phyloP scores from a whole-genome alignment of 2,888 invertebrate genomes.

The Machimus atricapillus region DNA sequence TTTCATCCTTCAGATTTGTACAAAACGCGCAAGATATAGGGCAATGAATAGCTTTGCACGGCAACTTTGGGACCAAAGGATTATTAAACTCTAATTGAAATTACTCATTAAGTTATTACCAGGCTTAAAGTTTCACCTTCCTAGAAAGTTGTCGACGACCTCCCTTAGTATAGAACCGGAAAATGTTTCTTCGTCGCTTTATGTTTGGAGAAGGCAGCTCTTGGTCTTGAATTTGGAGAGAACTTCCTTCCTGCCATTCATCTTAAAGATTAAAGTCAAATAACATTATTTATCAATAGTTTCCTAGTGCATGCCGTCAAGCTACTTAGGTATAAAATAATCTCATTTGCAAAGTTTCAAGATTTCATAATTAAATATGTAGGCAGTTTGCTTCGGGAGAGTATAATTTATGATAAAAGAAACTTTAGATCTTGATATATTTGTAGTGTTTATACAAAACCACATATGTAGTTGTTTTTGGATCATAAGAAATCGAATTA shows the following conservation, averaged over 20 bases:
- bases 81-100: constrained; percentile 31
- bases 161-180: neutral
- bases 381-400: neutral
- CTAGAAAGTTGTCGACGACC: constrained; percentile 2
- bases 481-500: too few species aligned
- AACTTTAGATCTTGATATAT: neutral
- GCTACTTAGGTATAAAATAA: neutral
- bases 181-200: neutral
- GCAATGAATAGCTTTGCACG: neutral
- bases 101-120: constrained; percentile 27
- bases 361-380: neutral
- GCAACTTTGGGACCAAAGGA: neutral
- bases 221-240: neutral
- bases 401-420: neutral
- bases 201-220: neutral
- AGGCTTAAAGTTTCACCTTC: constrained; percentile 5
- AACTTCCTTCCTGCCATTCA: constrained; percentile 4
- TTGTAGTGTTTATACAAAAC: neutral
- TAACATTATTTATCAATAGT: constrained; percentile 17
- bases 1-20: neutral
- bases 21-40: neutral
- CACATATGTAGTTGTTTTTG: too few species aligned
- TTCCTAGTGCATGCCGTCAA: neutral
- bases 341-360: constrained; percentile 31
- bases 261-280: constrained; percentile 2